These are phyloP conservation scores for Campaea margaritaria DNA, from an alignment of 2,888 invertebrate genomes.

Conservation along the genomic window DNA sequence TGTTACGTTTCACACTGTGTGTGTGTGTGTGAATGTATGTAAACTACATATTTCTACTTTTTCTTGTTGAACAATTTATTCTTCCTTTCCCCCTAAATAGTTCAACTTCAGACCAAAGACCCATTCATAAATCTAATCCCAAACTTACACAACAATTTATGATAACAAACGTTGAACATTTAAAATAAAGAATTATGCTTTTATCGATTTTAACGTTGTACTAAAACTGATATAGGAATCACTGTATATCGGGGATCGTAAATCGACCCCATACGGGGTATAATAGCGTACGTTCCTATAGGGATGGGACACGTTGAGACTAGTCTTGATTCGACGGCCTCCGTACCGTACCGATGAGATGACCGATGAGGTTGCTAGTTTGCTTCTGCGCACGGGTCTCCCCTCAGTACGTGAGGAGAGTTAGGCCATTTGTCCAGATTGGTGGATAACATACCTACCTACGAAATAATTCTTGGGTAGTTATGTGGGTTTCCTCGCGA, in stretches of 20 bases:
- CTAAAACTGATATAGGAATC: slow-evolving; percentile 54
- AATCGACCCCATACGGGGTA: slow-evolving; percentile 50
- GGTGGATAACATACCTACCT: no score
- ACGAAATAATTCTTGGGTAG: no score
- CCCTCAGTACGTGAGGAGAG: no score
- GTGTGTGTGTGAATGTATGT: no score
- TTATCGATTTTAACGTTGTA: slow-evolving; percentile 54
- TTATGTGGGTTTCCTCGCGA: no score
- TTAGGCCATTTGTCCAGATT: no score
- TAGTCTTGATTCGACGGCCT: not conserved
- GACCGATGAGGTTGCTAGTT: no score
- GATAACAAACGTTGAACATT: slow-evolving; percentile 39
- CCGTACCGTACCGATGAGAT: no score
- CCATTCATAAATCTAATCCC: slow-evolving; percentile 23
- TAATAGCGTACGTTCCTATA: slow-evolving; percentile 34
- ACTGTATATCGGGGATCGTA: slow-evolving; percentile 54
- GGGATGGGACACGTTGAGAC: slow-evolving; percentile 17
- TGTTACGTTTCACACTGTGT: no score
- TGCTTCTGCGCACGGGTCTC: no score
- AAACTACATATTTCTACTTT: no score
- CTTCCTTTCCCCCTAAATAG: not conserved
- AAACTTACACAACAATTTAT: slow-evolving; percentile 36
- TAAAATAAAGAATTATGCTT: slow-evolving; percentile 55
- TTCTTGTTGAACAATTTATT: no score
- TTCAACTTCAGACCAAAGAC: slow-evolving; percentile 13